These are phyloP conservation scores for Anguilla rostrata DNA, from an alignment of 2,113 vertebrate species.

Conservation along the genomic window DNA sequence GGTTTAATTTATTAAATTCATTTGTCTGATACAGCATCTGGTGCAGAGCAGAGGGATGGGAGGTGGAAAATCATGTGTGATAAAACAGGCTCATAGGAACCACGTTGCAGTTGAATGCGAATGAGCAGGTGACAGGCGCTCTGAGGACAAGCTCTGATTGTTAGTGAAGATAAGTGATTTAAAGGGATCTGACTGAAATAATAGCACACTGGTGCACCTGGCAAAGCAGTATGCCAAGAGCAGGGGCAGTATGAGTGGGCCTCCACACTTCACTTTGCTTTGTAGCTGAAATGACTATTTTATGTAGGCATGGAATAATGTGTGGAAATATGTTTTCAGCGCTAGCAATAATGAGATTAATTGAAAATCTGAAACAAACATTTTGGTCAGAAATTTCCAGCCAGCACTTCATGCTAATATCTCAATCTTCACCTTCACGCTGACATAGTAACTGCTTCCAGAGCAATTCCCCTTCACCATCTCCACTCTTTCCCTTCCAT, in stretches of 20 bases:
- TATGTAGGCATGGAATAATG: background rate
- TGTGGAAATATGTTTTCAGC: background rate
- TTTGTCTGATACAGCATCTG: background rate
- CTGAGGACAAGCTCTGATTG: slow-evolving; percentile 5
- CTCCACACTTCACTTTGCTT: background rate
- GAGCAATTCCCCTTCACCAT: no score
- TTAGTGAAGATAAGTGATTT: slow-evolving; percentile 36
- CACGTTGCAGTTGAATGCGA: background rate
- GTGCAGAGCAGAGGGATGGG: background rate
- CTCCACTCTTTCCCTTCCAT: no score
- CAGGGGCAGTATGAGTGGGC: background rate
- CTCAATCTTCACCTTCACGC: no score
- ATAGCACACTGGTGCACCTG: slow-evolving; percentile 44
- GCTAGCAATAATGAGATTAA: background rate
- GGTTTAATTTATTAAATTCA: background rate
- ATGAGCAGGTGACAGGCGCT: background rate
- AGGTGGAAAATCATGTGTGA: background rate
- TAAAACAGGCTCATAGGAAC: background rate
- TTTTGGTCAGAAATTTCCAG: background rate
- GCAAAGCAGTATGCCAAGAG: background rate
- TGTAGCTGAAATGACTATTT: background rate
- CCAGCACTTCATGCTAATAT: no score
- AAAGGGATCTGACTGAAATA: slow-evolving; percentile 38
- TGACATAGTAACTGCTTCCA: no score
- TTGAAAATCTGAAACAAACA: background rate